Evolutionary conservation across 2,797 vertebrate species (phyloP).

Genomic region (Alosa sapidissima): DNA sequence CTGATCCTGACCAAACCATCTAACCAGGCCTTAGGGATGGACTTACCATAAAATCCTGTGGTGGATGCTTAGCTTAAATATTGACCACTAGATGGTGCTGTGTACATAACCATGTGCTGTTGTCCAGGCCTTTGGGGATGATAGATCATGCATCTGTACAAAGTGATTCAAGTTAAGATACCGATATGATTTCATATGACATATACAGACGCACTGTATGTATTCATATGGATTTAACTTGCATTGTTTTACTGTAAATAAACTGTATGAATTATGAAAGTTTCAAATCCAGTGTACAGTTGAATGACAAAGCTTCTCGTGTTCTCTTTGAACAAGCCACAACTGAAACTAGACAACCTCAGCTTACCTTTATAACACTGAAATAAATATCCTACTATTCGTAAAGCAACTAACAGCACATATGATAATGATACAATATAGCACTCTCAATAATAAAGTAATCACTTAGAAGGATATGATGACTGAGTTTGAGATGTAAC

Average conservation of each 20-base stretch:
- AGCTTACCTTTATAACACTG: neutral
- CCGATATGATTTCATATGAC: slow-evolving; percentile 57
- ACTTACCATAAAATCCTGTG: slow-evolving; percentile 18
- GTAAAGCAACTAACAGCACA: too few species aligned
- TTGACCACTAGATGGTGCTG: slow-evolving; percentile 71
- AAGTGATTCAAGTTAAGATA: slow-evolving; percentile 39
- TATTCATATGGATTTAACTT: slow-evolving; percentile 64
- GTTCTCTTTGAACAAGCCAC: neutral
- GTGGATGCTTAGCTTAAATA: slow-evolving; percentile 53
- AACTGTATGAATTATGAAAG: slow-evolving; percentile 10
- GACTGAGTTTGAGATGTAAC: too few species aligned
- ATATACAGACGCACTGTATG: slow-evolving; percentile 65
- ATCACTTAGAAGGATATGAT: neutral
- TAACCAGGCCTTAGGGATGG: neutral
- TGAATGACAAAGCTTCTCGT: neutral
- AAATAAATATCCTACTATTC: too few species aligned
- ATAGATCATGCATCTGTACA: slow-evolving; percentile 51
- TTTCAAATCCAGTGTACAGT: neutral
- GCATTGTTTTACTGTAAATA: slow-evolving; percentile 64
- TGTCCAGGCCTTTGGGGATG: slow-evolving; percentile 57
- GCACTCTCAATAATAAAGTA: neutral
- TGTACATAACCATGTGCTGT: slow-evolving; percentile 60
- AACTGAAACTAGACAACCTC: neutral
- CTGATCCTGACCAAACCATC: neutral
- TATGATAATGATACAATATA: neutral